A percentile compares a stretch with the other conserved stretches of the same genome.
Evolutionary conservation across 92 coral and sea anemone genomes (phyloP).

Genomic region (Chrysogorgia sp.): DNA sequence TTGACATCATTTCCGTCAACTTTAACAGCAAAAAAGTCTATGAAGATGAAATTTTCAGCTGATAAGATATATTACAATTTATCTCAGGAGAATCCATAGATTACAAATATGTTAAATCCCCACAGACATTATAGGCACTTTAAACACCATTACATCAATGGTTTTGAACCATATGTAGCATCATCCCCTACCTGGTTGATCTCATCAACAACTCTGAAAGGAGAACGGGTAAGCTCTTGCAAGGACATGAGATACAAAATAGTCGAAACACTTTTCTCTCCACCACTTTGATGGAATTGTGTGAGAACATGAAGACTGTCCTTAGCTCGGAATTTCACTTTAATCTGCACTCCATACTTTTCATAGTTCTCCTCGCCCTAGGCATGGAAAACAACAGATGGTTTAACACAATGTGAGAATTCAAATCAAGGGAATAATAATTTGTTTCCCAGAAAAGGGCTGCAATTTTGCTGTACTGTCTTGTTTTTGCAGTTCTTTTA

Average conservation of each 20-base stretch:
- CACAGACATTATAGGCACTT: too few relatives aligned
- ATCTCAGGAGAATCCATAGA: too few relatives aligned
- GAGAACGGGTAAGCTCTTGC: slow-evolving; percentile 92
- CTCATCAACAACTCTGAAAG: slow-evolving; percentile 97
- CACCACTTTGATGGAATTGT: slow-evolving; percentile 97
- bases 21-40: too few relatives aligned
- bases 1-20: too few relatives aligned
- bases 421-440: too few relatives aligned
- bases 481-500: not conserved
- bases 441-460: not conserved
- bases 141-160: too few relatives aligned
- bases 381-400: not conserved
- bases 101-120: too few relatives aligned
- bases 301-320: slow-evolving; percentile 94
- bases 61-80: too few relatives aligned
- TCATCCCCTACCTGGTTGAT: slow-evolving; percentile 80
- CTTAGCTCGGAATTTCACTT: slow-evolving; percentile 94
- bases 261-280: slow-evolving; percentile 93
- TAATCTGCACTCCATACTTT: slow-evolving; percentile 92
- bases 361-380: slow-evolving; percentile 89
- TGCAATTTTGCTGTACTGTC: not conserved
- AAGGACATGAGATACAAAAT: slow-evolving; percentile 93
- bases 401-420: not conserved
- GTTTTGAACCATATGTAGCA: not conserved
- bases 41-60: too few relatives aligned